These are phyloP conservation scores for Stegostoma tigrinum DNA, from an alignment of 2,113 vertebrate genomes.

Conservation along the genomic window DNA sequence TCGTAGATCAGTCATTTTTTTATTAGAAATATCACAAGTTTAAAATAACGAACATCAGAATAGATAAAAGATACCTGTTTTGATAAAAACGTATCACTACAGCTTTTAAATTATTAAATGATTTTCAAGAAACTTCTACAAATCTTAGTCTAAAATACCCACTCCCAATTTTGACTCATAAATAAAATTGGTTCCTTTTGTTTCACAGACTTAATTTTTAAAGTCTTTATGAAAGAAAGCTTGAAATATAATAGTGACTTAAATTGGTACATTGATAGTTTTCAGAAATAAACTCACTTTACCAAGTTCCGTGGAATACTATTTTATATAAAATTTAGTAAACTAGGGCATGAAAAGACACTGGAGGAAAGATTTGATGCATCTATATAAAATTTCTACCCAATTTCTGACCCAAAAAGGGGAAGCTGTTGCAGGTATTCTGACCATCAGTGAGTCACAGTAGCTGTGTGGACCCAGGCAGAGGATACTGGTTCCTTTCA, in stretches of 20 bases:
- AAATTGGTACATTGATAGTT: background rate
- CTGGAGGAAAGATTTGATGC: background rate
- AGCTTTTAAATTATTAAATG: background rate
- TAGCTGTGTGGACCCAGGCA: background rate
- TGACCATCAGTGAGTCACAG: background rate
- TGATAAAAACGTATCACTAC: background rate
- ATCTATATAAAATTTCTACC: background rate
- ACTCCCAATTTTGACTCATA: background rate
- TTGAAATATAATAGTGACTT: background rate
- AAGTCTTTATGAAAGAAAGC: background rate
- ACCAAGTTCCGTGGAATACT: background rate
- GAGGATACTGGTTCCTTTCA: too few relatives aligned
- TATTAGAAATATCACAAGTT: background rate
- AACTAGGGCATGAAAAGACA: background rate
- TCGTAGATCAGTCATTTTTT: background rate
- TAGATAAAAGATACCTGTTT: background rate
- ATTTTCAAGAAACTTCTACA: background rate
- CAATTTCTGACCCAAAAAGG: background rate
- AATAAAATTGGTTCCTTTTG: conserved; percentile 6
- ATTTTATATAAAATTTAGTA: background rate
- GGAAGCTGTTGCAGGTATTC: background rate
- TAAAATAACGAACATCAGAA: background rate
- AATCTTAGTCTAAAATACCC: background rate
- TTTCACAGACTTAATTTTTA: background rate
- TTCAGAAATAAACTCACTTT: background rate